Conservation (phyloP, 37 sponge, comb jelly and placozoan species). For the Aphrocallistes beatrix region DNA sequence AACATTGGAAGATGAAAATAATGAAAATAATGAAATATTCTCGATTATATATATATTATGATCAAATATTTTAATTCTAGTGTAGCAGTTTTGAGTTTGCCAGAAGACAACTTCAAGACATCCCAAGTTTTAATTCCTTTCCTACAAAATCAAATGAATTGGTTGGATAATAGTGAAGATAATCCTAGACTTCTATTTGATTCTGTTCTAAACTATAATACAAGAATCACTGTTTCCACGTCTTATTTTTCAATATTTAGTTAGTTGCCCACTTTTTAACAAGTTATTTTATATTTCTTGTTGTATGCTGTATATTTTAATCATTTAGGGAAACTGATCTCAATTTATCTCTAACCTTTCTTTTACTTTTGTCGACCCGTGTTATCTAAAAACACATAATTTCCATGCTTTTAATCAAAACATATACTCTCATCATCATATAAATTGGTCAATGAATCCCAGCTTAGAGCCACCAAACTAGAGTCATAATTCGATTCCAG, state of each 20-base stretch:
- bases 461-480: no score
- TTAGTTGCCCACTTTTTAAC: neutral
- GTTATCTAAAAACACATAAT: no score
- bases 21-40: no score
- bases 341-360: neutral
- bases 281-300: no score
- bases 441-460: no score
- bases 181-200: neutral
- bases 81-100: slow-evolving; percentile 8
- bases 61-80: neutral
- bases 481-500: no score
- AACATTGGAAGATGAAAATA: no score
- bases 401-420: no score
- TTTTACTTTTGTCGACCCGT: no score
- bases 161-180: neutral
- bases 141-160: slow-evolving; percentile 8
- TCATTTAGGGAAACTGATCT: no score
- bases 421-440: no score
- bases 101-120: neutral
- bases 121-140: neutral
- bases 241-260: neutral
- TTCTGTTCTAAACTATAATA: neutral
- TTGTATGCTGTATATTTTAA: no score
- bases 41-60: neutral
- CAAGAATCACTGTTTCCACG: neutral